Evolutionary conservation across 1,140 invertebrate species (phyloP), one percentile per base, ranked within the genome.

Genomic region (Cherax destructor): DNA sequence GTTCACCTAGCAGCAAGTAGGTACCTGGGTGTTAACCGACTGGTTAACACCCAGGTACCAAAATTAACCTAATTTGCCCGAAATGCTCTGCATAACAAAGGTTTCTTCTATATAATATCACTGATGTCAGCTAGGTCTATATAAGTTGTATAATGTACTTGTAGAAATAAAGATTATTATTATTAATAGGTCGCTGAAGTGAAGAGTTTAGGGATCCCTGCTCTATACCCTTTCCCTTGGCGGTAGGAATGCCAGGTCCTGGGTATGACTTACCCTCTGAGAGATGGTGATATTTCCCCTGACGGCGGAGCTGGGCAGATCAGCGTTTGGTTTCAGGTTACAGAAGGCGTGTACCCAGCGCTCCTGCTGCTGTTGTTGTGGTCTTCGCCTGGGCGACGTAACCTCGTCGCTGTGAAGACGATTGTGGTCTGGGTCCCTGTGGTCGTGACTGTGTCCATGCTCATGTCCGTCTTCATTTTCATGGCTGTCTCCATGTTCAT

Each of bases 341-440:
- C 86, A 88, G 18, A 18, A 16, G 47, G 79, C 78, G 78, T 74
- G 65, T 52, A 74, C 65, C 86, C 86, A 88, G n/a, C 52, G 18
- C 11, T 88, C 61, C 5, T 65, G 4, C 18, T 65, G 13, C 61
- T 21, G 52, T 18, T 65, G 52, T 7, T 65, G 4, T 18, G 16
- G 52, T 21, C 21, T 47, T 49, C 7, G 5, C 1, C 13, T 1
- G 16, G 11, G 13, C 52, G 47, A 41, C 1, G 78, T 49, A 10
- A 1, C 2, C 9, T 47, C 24, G n/a, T 78, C n/a, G 41, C 49
- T 41, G 16, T 78, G n/a, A 41, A 41, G 30, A 41, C 30, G 30
- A 41, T 41, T 41, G 30, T 41, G 30, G 30, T 41, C 30, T 16
- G 13, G 30, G 5, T 80, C 78, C 13, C 1, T n/a, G 16, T 80